Base-by-base conservation (phyloP, 2,113 vertebrate genomes). In the Dendrocopos noguchii region DNA sequence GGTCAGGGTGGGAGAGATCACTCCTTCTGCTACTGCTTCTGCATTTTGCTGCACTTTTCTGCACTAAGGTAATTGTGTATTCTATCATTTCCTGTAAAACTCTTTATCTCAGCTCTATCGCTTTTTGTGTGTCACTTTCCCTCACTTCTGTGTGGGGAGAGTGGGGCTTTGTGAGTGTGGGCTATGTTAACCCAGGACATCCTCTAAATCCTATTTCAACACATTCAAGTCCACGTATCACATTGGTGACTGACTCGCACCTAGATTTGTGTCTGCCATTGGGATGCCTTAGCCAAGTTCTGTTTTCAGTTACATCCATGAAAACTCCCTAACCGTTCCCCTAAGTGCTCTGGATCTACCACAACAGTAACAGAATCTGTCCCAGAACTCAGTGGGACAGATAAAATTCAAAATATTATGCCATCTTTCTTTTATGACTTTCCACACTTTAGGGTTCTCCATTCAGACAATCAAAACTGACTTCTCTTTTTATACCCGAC, bases 371-470 rank as follows among this genome's bases (percentile, higher is more conserved):
- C 61, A 71, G 33, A 91, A 61, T 75, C 78, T 63, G 56, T 55
- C 56, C 36, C 72, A 91, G 52, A 87, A 89, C 28, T 1, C 0
- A 86, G 22, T 63, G 17, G 21, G 57, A 78, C 74, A 72, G 12
- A 52, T 12, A 24, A 52, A 94, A 68, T 47, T 83, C 17, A 84
- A 70, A 87, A 78, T 87, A 89, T 53, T 75, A 76, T 68, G 27
- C 86, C 63, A 79, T 91, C 29, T 85, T 85, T 82, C 63, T 91
- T 94, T 92, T 75, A 78, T 27, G 77, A 19, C 33, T 39, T 52
- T 84, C 65, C 65, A 66, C 8, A 2, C 47, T 83, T 44, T 20
- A 63, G 31, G 29, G 36, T 55, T 91, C 56, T 80, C 88, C 60
- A n/a, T 68, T 88, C 66, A 87, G 67, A 84, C 29, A 57, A 82